Conservation (phyloP, 2,797 vertebrate genomes). For the Hypotaenidia okinawae region DNA sequence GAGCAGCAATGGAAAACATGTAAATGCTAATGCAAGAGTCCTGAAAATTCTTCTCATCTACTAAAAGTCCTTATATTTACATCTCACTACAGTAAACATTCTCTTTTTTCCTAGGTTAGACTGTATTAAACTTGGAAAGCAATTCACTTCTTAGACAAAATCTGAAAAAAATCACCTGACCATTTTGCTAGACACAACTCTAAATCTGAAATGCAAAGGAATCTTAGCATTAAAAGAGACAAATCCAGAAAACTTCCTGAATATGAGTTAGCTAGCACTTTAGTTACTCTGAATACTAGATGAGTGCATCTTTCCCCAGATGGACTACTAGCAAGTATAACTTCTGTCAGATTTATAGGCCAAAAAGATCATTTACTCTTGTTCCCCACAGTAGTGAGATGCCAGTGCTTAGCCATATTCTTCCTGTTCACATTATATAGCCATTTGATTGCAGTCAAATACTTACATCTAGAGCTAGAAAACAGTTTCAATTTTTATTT, state of each 20-base stretch:
- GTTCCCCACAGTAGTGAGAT: conserved; percentile 18
- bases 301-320: neutral
- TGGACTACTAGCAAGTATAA: neutral
- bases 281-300: neutral
- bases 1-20: neutral
- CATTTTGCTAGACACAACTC: neutral
- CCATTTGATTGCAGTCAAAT: neutral
- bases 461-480: neutral
- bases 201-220: neutral
- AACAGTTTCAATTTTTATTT: neutral
- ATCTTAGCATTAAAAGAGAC: neutral
- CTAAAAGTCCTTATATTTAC: neutral
- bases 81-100: neutral
- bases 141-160: neutral
- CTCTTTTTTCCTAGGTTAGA: neutral
- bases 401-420: neutral
- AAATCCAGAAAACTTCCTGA: neutral
- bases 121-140: neutral
- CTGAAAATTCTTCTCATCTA: neutral
- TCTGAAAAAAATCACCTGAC: neutral
- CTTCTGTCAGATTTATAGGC: neutral
- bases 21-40: neutral
- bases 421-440: neutral
- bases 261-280: neutral
- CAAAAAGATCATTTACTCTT: neutral